These are phyloP conservation scores for Ceyx melanurus DNA, from an alignment of 2,113 vertebrate species.

Conservation along the genomic window DNA sequence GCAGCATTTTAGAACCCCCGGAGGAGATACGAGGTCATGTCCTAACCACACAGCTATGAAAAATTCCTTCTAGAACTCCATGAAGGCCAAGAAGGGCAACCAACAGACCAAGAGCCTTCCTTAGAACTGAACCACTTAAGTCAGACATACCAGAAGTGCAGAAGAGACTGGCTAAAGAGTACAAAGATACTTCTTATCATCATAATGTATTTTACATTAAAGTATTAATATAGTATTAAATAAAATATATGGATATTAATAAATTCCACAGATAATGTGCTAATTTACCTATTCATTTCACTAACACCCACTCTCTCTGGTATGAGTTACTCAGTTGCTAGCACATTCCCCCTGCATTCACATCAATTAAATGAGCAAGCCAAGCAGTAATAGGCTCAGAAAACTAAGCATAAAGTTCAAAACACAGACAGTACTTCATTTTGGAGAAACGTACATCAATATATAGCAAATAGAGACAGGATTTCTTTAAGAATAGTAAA, in stretches of 20 bases:
- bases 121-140: not conserved
- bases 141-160: not conserved
- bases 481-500: not conserved
- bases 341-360: not conserved
- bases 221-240: not conserved
- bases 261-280: not conserved
- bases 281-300: not conserved
- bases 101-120: not conserved
- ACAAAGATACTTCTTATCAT: too few relatives aligned
- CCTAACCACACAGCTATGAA: accelerated
- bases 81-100: not conserved
- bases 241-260: not conserved
- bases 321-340: not conserved
- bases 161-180: too few relatives aligned
- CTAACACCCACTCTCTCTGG: not conserved
- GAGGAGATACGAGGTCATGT: not conserved
- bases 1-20: not conserved
- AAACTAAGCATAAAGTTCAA: not conserved
- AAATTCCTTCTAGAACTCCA: not conserved
- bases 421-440: not conserved
- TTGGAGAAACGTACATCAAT: not conserved
- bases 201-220: not conserved
- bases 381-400: not conserved
- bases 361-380: not conserved
- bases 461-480: not conserved